A percentile compares a stretch with the other conserved stretches of the same genome.
These are phyloP conservation scores for Urocynchramus pylzowi DNA, from an alignment of 2,113 vertebrate species.

Conservation along the genomic window DNA sequence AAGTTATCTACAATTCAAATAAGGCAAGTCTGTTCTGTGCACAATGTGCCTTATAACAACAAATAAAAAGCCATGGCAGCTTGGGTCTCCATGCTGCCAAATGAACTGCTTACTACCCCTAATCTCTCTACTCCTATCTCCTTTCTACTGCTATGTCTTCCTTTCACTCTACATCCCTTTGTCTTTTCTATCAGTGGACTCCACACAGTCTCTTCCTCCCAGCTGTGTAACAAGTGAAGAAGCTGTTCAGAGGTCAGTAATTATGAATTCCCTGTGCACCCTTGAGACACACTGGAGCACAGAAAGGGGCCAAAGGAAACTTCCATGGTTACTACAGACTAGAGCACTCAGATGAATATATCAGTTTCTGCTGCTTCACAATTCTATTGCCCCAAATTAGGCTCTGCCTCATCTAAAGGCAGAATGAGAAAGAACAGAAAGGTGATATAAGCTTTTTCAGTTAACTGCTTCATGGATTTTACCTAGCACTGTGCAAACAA, in stretches of 20 bases:
- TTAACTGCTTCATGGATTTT: neutral
- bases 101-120: neutral
- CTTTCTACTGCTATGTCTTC: neutral
- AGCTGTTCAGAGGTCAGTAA: neutral
- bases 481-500: neutral
- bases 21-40: neutral
- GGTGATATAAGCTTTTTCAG: neutral
- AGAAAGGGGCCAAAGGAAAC: neutral
- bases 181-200: neutral
- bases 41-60: fast-evolving
- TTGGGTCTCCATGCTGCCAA: neutral
- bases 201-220: neutral
- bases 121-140: neutral
- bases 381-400: neutral
- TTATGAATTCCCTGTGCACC: neutral
- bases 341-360: neutral
- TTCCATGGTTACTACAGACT: neutral
- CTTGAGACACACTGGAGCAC: neutral
- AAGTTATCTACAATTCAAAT: neutral
- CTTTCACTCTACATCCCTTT: neutral
- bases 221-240: neutral
- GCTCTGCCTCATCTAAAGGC: neutral
- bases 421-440: neutral
- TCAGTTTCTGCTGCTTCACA: neutral
- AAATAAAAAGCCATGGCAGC: neutral